Conservation (phyloP, 2,113 vertebrate genomes). For the Indicator indicator region DNA sequence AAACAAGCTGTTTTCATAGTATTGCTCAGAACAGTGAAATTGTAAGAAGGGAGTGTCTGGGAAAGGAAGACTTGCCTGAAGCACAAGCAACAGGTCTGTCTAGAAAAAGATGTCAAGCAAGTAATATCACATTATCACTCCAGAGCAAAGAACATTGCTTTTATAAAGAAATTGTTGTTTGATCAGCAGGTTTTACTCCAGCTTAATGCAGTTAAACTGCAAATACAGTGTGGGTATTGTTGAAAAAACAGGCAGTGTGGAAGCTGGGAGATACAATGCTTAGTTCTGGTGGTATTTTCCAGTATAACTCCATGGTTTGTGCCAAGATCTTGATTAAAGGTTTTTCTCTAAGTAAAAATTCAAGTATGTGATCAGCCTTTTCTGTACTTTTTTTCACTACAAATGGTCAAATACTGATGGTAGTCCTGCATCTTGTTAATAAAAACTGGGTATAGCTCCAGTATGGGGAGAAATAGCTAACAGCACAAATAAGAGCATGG, state of each 20-base stretch:
- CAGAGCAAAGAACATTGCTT: background rate
- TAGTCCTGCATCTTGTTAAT: background rate
- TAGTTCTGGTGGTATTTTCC: background rate
- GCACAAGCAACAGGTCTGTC: constrained; percentile 67
- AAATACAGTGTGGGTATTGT: background rate
- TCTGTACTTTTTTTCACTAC: background rate
- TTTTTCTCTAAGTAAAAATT: background rate
- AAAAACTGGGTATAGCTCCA: background rate
- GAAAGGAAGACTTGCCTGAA: constrained; percentile 57
- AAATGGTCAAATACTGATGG: background rate
- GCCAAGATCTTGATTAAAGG: background rate
- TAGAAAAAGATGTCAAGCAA: constrained; percentile 72
- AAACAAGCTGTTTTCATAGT: background rate
- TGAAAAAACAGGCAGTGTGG: background rate
- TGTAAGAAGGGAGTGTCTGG: constrained; percentile 67
- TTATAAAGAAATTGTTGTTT: constrained; percentile 19
- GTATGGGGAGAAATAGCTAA: background rate
- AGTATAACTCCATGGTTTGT: background rate
- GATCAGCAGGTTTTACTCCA: constrained; percentile 21
- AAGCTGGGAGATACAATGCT: background rate
- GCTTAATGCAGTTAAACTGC: background rate
- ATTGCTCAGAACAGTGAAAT: constrained; percentile 15
- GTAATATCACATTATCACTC: constrained; percentile 52
- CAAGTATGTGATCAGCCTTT: background rate
- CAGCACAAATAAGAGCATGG: background rate